phyloP scores from a whole-genome alignment of 1,140 invertebrate genomes.

The Muscidifurax raptorellus region DNA sequence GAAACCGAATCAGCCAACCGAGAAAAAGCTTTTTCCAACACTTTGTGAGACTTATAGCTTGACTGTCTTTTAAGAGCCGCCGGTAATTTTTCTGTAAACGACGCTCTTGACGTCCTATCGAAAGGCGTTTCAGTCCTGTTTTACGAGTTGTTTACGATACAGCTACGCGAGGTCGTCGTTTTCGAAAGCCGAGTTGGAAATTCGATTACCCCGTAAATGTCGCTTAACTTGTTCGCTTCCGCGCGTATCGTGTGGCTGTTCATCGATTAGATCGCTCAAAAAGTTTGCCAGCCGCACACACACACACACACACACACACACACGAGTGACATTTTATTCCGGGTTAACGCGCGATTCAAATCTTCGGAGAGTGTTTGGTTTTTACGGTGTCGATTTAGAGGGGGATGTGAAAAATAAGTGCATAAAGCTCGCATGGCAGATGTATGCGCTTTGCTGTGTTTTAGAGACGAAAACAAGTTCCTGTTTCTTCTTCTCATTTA shows the following conservation, averaged over 20 bases:
- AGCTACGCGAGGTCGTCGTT: neutral
- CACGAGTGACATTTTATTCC: neutral
- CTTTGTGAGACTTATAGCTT: neutral
- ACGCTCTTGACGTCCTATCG: neutral
- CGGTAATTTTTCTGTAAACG: neutral
- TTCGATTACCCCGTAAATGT: slow-evolving; percentile 1
- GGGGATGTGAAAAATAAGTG: neutral
- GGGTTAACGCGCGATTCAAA: neutral
- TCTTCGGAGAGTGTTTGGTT: neutral
- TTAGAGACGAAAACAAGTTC: no score
- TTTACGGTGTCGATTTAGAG: neutral
- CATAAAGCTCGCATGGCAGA: no score
- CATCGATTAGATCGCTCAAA: neutral
- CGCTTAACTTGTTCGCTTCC: neutral
- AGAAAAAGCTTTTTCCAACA: neutral
- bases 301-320: no score
- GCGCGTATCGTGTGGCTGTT: neutral
- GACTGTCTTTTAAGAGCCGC: neutral
- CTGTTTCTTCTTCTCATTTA: no score
- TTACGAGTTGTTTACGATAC: slow-evolving; percentile 27
- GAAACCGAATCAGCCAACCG: neutral
- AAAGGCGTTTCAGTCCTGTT: neutral
- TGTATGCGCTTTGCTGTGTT: no score
- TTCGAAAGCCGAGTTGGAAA: neutral
- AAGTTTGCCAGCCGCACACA: neutral